Conservation (phyloP, 1,140 invertebrate genomes). For the Drosophila novamexicana region DNA sequence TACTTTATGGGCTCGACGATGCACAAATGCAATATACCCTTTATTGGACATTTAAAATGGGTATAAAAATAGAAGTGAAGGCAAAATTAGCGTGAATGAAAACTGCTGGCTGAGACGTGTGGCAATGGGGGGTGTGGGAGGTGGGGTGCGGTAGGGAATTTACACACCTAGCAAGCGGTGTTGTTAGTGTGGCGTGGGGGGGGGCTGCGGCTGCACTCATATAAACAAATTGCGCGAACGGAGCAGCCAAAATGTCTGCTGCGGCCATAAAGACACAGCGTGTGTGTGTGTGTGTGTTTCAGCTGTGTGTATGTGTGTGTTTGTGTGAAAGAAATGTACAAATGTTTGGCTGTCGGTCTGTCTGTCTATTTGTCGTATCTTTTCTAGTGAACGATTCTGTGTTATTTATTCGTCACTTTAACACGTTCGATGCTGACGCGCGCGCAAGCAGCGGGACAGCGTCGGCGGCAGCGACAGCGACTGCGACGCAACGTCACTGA, state of each 20-base stretch:
- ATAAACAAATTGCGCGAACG: slow-evolving; percentile 67
- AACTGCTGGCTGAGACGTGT: slow-evolving; percentile 26
- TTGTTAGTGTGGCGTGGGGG: slow-evolving; percentile 18
- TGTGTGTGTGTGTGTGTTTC: slow-evolving; percentile 14
- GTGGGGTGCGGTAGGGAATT: slow-evolving; percentile 32
- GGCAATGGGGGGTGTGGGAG: slow-evolving; percentile 10
- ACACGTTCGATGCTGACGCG: slow-evolving; percentile 69
- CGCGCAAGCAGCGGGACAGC: slow-evolving; percentile 19
- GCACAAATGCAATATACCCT: slow-evolving; percentile 4
- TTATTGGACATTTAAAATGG: not conserved
- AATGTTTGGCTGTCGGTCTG: slow-evolving; percentile 63
- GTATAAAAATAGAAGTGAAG: slow-evolving; percentile 37
- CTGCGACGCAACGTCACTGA: slow-evolving; percentile 60
- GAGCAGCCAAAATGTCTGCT: slow-evolving; percentile 78
- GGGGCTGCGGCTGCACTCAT: slow-evolving; percentile 50
- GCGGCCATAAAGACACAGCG: slow-evolving; percentile 53
- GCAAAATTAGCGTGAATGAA: slow-evolving; percentile 52
- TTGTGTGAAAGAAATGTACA: slow-evolving; percentile 78
- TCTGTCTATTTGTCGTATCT: slow-evolving; percentile 62
- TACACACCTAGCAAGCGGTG: slow-evolving; percentile 54
- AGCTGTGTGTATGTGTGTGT: slow-evolving; percentile 33
- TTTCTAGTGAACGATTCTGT: slow-evolving; percentile 57
- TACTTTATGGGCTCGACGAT: not conserved
- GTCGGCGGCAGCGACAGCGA: slow-evolving; percentile 18
- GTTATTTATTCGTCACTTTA: slow-evolving; percentile 81